Evolutionary conservation across 2,113 vertebrate genomes (phyloP), one percentile per base, ranked within the genome.

Genomic region (Tachysurus vachellii): DNA sequence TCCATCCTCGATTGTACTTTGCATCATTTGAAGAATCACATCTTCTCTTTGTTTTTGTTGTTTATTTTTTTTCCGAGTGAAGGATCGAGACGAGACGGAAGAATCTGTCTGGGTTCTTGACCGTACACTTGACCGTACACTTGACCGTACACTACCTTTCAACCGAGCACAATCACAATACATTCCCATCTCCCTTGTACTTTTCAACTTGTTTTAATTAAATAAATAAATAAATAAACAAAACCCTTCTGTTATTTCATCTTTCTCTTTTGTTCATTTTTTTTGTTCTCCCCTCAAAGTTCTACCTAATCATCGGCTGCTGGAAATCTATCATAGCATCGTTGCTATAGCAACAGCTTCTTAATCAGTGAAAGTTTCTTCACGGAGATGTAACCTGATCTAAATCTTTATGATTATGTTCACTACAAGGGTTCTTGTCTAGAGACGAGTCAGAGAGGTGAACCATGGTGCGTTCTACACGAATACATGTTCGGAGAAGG

Each of bases 1-100:
- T 89, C 89, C 93, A 92, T 92, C 93, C 94, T 93, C 85, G 90
- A 87, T 93, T 91, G 86, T 94, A 93, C 92, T 94, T 91, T 28
- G 84, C 91, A 87, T 92, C 93, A 90, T 93, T 88, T 93, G 94
- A 94, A 94, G 94, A 93, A 93, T 91, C 91, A 93, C 91, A 90
- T 26, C 53, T 44, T 26, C 76, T 81, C 42, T 88, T 82, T 68
- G 23, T 57, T 54, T 14, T 2, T 2, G 47, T 26, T 61, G 28
- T 75, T 19, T 68, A 26, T 57, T 54, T 14, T 6, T 1, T 19
- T 56, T 6, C 1, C 61, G n/a, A 61, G 85, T 42, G 80, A 56
- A 31, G 61, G 54, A 59, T 56, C 42, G 85, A 73, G 80, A 62
- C 36, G 31, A 81, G 79, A 61, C 28, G 12, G n/a, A 61, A 42